Conservation (phyloP, 2,888 invertebrate species). For the Lasioglossum leucozonium region DNA sequence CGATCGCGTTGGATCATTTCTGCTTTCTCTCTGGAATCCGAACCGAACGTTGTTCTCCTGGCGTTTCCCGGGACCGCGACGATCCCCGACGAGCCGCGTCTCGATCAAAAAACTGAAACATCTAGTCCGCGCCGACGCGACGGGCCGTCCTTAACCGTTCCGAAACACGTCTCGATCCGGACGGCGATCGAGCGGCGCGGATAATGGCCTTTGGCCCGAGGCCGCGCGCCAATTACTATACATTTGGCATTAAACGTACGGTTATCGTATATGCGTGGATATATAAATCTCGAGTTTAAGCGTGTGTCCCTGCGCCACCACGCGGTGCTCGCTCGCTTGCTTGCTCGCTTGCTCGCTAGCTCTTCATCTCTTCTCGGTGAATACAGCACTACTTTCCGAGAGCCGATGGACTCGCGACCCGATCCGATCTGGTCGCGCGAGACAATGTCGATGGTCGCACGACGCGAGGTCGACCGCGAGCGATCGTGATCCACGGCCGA, state of each 20-base stretch:
- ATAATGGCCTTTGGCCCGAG: slow-evolving; percentile 29
- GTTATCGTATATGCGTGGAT: slow-evolving; percentile 79
- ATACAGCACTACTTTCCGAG: not conserved
- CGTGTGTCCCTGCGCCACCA: slow-evolving; percentile 25
- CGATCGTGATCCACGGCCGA: slow-evolving; percentile 29
- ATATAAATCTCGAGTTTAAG: slow-evolving; percentile 78
- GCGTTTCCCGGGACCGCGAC: not conserved
- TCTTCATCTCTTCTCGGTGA: not conserved
- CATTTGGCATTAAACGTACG: slow-evolving; percentile 84
- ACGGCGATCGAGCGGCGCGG: slow-evolving; percentile 17
- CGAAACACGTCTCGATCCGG: not conserved
- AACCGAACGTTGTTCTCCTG: not conserved
- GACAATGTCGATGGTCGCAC: not conserved
- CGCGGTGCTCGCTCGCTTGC: slow-evolving; percentile 10
- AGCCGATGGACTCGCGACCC: slow-evolving; percentile 10
- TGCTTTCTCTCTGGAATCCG: not conserved
- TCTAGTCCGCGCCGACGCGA: not conserved
- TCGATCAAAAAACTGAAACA: slow-evolving; percentile 16
- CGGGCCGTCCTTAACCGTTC: not conserved
- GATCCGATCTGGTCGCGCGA: slow-evolving; percentile 3
- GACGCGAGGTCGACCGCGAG: slow-evolving; percentile 12
- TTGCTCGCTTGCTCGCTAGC: slow-evolving; percentile 6
- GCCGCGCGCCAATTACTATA: slow-evolving; percentile 81
- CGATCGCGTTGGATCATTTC: not conserved
- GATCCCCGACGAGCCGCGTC: slow-evolving; percentile 20